Conservation (phyloP, 2,797 vertebrate genomes). For the Hydrophis major region DNA sequence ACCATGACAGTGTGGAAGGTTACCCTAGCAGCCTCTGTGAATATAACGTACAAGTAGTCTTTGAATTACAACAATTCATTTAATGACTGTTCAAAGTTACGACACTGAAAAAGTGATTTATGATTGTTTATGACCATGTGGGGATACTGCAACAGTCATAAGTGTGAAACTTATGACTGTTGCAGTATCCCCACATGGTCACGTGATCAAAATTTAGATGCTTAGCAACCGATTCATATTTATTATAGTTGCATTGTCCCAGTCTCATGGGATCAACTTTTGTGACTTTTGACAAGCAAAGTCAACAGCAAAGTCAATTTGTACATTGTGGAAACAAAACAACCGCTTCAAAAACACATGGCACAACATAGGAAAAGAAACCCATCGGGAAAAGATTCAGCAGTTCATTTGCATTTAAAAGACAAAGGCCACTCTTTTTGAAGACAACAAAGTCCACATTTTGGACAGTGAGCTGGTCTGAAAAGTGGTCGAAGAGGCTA, state of each 20-base stretch:
- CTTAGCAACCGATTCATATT: not conserved
- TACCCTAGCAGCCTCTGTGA: not conserved
- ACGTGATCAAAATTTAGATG: not conserved
- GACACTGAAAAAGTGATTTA: not conserved
- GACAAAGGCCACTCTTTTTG: too few species aligned
- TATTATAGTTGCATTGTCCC: not conserved
- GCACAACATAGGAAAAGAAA: too few species aligned
- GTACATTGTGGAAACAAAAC: too few species aligned
- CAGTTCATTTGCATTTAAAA: too few species aligned
- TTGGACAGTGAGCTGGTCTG: too few species aligned
- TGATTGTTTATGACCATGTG: not conserved
- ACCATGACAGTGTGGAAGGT: not conserved
- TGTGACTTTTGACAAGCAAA: not conserved
- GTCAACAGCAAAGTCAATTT: not conserved
- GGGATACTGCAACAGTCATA: too few species aligned
- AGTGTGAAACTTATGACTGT: not conserved
- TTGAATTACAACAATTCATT: not conserved
- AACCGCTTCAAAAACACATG: too few species aligned
- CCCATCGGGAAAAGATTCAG: too few species aligned
- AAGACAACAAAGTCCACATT: too few species aligned
- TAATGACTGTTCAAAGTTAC: not conserved
- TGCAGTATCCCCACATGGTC: not conserved
- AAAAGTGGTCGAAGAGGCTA: too few species aligned
- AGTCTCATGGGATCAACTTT: not conserved
- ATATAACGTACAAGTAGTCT: not conserved